A percentile compares a stretch with the other conserved stretches of the same genome.
These are phyloP conservation scores for Agriotes lineatus DNA, from an alignment of 2,888 invertebrate genomes.

Conservation along the genomic window DNA sequence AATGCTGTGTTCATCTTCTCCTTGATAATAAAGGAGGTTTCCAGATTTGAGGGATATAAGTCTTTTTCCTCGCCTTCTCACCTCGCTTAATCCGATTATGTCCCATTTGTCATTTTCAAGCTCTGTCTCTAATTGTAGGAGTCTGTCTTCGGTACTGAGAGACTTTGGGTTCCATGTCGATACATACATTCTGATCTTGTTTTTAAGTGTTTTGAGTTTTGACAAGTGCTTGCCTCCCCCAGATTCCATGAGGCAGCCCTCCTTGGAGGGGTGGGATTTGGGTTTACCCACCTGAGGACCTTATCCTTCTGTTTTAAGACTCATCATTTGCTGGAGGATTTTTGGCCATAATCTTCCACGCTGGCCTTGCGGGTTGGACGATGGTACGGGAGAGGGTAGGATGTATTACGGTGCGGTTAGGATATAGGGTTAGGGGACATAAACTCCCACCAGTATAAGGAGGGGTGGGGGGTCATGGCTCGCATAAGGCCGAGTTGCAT, in stretches of 20 bases:
- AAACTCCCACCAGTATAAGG: slow-evolving; percentile 1
- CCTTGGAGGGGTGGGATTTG: neutral
- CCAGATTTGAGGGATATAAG: neutral
- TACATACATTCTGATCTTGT: slow-evolving; percentile 3
- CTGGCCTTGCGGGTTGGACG: slow-evolving; percentile 3
- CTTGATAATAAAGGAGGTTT: slow-evolving; percentile 15
- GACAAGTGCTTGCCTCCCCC: neutral
- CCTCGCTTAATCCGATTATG: too few species aligned
- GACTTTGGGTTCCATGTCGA: slow-evolving; percentile 6
- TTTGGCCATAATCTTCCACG: slow-evolving; percentile 9
- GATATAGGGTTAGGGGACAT: neutral
- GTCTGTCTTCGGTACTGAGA: slow-evolving; percentile 9
- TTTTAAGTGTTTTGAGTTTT: slow-evolving; percentile 7
- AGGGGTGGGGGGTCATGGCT: slow-evolving; percentile 1
- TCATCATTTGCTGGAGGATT: slow-evolving; percentile 6
- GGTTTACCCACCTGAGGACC: slow-evolving; percentile 13
- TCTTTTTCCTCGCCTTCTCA: neutral
- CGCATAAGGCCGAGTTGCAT: slow-evolving; percentile 6
- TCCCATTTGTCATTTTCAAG: slow-evolving; percentile 3
- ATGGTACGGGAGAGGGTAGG: slow-evolving; percentile 4
- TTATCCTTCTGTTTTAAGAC: slow-evolving; percentile 2
- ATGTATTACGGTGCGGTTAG: slow-evolving; percentile 1
- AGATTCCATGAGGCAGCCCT: neutral
- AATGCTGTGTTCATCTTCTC: slow-evolving; percentile 5
- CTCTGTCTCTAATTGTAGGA: slow-evolving; percentile 7